Evolutionary conservation across 2,797 vertebrate genomes (phyloP), one percentile per base, ranked within the genome.

Genomic region (Moxostoma hubbsi): DNA sequence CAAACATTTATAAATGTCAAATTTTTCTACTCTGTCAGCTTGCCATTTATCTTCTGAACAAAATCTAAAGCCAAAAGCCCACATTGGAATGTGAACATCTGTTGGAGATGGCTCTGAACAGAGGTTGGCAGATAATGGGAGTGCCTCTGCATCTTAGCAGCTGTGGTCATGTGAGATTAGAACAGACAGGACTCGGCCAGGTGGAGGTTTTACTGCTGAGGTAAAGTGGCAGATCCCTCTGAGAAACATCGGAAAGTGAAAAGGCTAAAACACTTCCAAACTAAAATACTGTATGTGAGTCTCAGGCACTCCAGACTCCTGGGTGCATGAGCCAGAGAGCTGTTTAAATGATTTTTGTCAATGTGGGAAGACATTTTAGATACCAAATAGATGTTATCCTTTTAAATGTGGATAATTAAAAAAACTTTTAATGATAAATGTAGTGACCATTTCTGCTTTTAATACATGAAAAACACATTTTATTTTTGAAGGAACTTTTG

Each of bases 181-280:
- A 71, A 62, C n/a, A 45, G 45, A 68, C 43, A 72, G 9, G 57
- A 62, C 62, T 76, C 51, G 59, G 45, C 50, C 55, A 66, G 76
- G 69, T 72, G 64, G 59, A 77, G 55, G 45, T 77, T 82, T 53
- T 63, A 78, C 79, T 73, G 81, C 76, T 73, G 68, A 80, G 73
- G 68, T 80, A 50, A 61, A 84, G 70, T 13, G n/a, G 71, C 15
- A 54, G 8, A 46, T 24, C 11, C 36, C 64, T 71, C 8, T 43
- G 61, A 73, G 45, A 69, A 71, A 67, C 16, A 50, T 36, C 36
- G 15, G 12, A 6, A 59, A 67, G 58, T 45, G 63, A 69, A 46
- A 7, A 0, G 12, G 70, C 49, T 73, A 64, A 80, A 73, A 58
- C 55, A 24, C 7, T 16, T 49, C 9, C 8, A 10, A 63, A 43